Percentiles rank a stretch among this genome's conserved stretches.
Conservation (phyloP, 2,888 invertebrate species). For the Rotaria magnacalcarata region DNA sequence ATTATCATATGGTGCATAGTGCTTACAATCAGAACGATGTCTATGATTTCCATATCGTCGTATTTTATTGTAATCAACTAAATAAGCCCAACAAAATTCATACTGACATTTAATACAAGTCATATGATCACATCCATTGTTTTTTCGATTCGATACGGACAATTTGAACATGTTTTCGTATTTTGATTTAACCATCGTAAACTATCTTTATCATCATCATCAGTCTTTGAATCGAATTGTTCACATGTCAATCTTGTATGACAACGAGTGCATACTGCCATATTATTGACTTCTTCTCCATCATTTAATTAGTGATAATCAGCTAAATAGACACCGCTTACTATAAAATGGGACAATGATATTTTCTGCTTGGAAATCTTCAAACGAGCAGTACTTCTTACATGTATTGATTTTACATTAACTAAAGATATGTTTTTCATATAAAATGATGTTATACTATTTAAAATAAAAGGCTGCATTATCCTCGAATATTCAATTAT, state of each 20-base stretch:
- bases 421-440: no score
- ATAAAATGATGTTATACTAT: no score
- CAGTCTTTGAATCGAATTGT: not conserved
- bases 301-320: not conserved
- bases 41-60: not conserved
- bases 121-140: not conserved
- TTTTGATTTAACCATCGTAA: not conserved
- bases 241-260: not conserved
- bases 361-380: no score
- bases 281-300: not conserved
- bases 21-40: not conserved
- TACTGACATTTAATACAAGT: not conserved
- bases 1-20: not conserved
- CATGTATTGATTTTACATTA: no score
- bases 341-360: no score
- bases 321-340: no score
- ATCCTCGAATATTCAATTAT: no score
- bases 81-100: not conserved
- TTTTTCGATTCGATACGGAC: not conserved
- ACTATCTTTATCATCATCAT: not conserved
- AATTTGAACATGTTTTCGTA: not conserved
- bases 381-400: no score
- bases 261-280: not conserved
- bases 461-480: no score
- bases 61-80: not conserved